Conservation (phyloP, 2,113 vertebrate genomes). For the Narcine bancroftii region DNA sequence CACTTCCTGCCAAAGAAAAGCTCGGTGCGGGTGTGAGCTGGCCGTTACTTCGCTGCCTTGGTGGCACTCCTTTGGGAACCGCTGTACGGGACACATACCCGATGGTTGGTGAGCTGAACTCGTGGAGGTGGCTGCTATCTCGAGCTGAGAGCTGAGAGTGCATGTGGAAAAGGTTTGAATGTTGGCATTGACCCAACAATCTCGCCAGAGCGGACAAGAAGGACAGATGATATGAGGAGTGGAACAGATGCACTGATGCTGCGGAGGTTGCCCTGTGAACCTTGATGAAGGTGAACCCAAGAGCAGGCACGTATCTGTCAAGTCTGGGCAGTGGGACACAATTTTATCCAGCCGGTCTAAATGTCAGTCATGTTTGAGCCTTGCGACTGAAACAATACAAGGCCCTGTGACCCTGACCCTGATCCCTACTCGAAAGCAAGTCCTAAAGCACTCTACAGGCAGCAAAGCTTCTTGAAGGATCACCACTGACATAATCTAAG, state of each 20-base stretch:
- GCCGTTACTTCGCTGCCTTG: background rate
- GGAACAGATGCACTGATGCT: constrained; percentile 8
- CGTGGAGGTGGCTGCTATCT: background rate
- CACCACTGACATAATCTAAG: background rate
- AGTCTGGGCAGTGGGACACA: background rate
- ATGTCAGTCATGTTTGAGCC: background rate
- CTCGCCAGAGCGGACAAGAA: background rate
- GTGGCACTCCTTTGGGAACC: background rate
- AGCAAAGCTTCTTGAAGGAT: background rate
- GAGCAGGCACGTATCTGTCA: background rate
- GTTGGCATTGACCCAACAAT: background rate
- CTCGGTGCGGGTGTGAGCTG: background rate
- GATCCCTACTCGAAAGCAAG: too few relatives aligned
- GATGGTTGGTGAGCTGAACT: background rate
- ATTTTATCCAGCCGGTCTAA: background rate
- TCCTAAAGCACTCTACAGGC: background rate
- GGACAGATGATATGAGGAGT: constrained; percentile 19
- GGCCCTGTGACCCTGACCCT: background rate
- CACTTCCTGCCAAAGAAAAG: background rate
- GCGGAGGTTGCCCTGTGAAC: background rate
- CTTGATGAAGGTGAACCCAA: constrained; percentile 5
- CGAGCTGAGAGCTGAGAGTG: background rate
- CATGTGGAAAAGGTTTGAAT: background rate
- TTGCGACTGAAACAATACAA: background rate
- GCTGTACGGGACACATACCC: background rate